Evolutionary conservation across 2,888 invertebrate species (phyloP).

Genomic region (Erebia palarica): DNA sequence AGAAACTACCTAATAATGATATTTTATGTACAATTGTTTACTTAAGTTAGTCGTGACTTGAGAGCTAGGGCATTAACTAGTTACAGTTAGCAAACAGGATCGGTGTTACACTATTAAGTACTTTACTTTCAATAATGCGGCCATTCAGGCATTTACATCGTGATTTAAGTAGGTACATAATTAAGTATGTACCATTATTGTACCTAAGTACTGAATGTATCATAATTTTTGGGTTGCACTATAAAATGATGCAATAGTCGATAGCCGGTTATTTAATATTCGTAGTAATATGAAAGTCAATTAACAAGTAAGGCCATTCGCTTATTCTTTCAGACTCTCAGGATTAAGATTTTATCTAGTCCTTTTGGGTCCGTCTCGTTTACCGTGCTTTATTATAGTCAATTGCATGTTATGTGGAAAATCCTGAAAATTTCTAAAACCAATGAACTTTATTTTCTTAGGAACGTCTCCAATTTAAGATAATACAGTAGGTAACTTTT

Average conservation of each 20-base stretch:
- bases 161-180: slow-evolving; percentile 25
- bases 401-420: too few species aligned
- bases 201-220: too few species aligned
- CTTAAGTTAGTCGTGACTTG: not conserved
- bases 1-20: not conserved
- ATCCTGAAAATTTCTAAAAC: too few species aligned
- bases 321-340: not conserved
- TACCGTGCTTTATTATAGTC: not conserved
- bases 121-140: slow-evolving; percentile 33
- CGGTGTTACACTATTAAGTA: slow-evolving; percentile 27
- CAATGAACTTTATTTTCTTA: too few species aligned
- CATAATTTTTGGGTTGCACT: not conserved
- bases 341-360: not conserved
- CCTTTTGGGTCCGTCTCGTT: not conserved
- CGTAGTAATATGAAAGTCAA: slow-evolving; percentile 1
- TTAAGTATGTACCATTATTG: slow-evolving; percentile 25
- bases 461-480: too few species aligned
- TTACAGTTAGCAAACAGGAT: slow-evolving; percentile 18
- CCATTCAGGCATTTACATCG: slow-evolving; percentile 25
- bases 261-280: slow-evolving; percentile 13
- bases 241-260: not conserved
- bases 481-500: too few species aligned
- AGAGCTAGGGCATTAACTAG: not conserved
- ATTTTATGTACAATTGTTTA: not conserved
- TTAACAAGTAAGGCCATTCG: not conserved